Conservation (phyloP, 2,888 invertebrate genomes). For the Ophion ellenae region DNA sequence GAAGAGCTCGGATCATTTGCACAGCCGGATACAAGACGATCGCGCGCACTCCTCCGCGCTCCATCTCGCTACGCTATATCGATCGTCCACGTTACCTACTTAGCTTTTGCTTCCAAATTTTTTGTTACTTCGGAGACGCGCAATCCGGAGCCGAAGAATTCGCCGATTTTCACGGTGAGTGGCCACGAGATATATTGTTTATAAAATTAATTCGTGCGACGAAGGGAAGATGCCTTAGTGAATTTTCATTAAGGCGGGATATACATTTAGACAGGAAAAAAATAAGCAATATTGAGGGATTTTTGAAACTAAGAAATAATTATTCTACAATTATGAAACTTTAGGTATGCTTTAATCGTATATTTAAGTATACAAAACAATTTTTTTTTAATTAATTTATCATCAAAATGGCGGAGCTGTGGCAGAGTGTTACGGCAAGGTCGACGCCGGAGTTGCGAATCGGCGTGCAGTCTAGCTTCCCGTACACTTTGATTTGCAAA, state of each 20-base stretch:
- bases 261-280: no score
- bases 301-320: no score
- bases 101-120: slow-evolving; percentile 6
- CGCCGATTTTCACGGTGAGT: slow-evolving; percentile 16
- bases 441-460: no score
- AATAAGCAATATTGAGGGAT: no score
- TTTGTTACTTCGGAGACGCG: neutral
- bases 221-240: neutral
- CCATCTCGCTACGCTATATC: slow-evolving; percentile 33
- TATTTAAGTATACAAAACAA: no score
- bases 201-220: neutral
- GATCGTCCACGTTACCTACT: slow-evolving; percentile 1
- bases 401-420: no score
- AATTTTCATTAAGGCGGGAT: neutral
- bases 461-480: no score
- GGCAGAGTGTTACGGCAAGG: no score
- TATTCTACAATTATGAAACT: no score
- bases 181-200: neutral
- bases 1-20: slow-evolving; percentile 75
- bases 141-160: neutral
- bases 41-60: slow-evolving; percentile 54
- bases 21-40: slow-evolving; percentile 74
- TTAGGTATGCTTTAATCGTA: no score
- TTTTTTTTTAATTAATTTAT: no score
- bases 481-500: no score